Base-by-base conservation (phyloP, 2,888 invertebrate genomes). In the Ferrisia virgata region DNA sequence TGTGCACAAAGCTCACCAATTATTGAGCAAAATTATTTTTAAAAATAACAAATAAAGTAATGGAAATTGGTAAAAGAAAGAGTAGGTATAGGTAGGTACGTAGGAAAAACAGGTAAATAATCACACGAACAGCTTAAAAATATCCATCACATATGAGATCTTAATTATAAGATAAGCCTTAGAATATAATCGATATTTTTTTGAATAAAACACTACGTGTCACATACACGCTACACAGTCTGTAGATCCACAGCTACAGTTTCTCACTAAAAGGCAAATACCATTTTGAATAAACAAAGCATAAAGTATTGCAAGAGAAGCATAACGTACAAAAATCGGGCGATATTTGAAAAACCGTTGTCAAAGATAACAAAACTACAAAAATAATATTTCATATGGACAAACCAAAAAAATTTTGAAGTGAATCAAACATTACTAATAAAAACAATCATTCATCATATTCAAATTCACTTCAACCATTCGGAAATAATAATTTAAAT, bases 101-200 rank as follows among this genome's bases (percentile, higher is more conserved):
- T 22, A 53, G 53, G 53, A 53, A 53, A 43, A 53, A 53, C 2
- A 53, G 22, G 22, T 22, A 53, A 9, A 64, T 28, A 28, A 64
- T 64, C 64, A 64, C 64, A 64, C 25, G 28, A 64, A 18, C 15
- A 64, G 64, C 64, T 64, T 64, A 64, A 64, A 28, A 64, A 64
- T 64, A 64, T 64, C 15, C 64, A 64, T 64, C 64, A 64, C 64
- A 64, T 28, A 28, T 64, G 64, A 64, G 64, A 64, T 64, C 64
- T 64, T 58, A 64, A 28, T 64, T 28, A 64, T 13, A 28, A 64
- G 4, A 28, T 64, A 64, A 53, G 53, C 53, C 53, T 53, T 53
- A 53, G 22, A 53, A 53, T 22, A 47, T 22, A 53, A 53, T 53
- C 53, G n/a, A n/a, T n/a, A 22, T 53, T 43, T 43, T 43, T 22